Evolutionary conservation across 2,113 vertebrate species (phyloP), one percentile per base, ranked within the genome.

Genomic region (Anseranas semipalmata): DNA sequence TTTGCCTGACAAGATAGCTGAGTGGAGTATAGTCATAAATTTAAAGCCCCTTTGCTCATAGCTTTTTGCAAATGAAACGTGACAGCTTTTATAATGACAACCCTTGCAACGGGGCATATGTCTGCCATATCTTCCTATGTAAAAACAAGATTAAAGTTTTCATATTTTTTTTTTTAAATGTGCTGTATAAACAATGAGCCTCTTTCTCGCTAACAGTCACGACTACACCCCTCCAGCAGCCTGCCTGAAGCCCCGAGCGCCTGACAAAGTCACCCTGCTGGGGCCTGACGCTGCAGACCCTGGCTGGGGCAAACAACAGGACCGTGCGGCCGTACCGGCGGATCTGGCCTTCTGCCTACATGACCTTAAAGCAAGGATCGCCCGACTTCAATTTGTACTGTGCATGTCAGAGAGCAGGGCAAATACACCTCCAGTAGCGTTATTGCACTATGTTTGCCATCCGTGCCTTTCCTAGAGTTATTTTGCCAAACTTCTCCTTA

Each of bases 31-130:
- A 35, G 62, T 28, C 53, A 70, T 5, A 68, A 45, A 80, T 37
- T 8, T 21, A 46, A 81, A 74, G 68, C 56, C 21, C 28, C 81
- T 15, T 1, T 3, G 8, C 53, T 90, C 28, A 33, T 14, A 81
- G 68, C 27, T 74, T 93, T 93, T 32, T 88, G 46, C 50, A 85
- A 85, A 88, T 5, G 28, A 56, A 91, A 89, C 14, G 25, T 46
- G 39, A 63, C 28, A 37, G 18, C 18, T 84, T 63, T 43, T 56
- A 43, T 68, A 81, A 78, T 9, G 46, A 73, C 27, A 90, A 32
- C 1, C 0, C 0, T 1, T 93, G 41, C 9, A 50, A 52, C 6
- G 63, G 10, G 21, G 6, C 35, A 46, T 2, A 35, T 1, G 16
- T 52, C 72, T 60, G 27, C 25, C 2, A 1, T 8, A 66, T 9